Conservation (phyloP, 2,797 vertebrate genomes). For the Halcyon smyrnensis region DNA sequence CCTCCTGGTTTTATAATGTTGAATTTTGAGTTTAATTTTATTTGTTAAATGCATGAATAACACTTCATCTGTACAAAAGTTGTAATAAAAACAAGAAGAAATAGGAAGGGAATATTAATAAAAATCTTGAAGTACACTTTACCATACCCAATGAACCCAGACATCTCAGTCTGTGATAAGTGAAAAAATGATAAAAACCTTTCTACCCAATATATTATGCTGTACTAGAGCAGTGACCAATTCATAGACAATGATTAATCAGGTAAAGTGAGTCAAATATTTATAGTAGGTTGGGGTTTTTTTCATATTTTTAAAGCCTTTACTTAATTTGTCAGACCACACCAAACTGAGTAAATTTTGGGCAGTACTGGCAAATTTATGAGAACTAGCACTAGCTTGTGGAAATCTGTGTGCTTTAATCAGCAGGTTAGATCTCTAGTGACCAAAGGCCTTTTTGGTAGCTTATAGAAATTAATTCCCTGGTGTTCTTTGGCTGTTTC, state of each 20-base stretch:
- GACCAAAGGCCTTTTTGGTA: not conserved
- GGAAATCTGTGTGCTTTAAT: not conserved
- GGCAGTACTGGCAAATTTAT: not conserved
- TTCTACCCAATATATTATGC: not conserved
- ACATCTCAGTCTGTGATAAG: not conserved
- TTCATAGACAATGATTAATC: not conserved
- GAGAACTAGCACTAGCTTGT: not conserved
- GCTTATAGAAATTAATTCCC: not conserved
- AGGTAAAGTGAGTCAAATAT: not conserved
- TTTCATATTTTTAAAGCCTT: not conserved
- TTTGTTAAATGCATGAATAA: not conserved
- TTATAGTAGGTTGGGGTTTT: not conserved
- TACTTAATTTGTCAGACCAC: not conserved
- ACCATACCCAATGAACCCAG: not conserved
- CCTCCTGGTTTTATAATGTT: not conserved
- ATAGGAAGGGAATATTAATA: not conserved
- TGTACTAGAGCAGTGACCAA: not conserved
- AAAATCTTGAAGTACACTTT: not conserved
- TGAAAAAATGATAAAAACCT: not conserved
- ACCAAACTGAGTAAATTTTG: not conserved
- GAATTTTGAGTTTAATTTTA: not conserved
- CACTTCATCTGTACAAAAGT: not conserved
- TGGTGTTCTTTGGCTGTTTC: not conserved
- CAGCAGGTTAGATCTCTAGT: not conserved
- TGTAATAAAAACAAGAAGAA: not conserved